phyloP scores from a whole-genome alignment of 2,113 vertebrate species.

The Cebus imitator region DNA sequence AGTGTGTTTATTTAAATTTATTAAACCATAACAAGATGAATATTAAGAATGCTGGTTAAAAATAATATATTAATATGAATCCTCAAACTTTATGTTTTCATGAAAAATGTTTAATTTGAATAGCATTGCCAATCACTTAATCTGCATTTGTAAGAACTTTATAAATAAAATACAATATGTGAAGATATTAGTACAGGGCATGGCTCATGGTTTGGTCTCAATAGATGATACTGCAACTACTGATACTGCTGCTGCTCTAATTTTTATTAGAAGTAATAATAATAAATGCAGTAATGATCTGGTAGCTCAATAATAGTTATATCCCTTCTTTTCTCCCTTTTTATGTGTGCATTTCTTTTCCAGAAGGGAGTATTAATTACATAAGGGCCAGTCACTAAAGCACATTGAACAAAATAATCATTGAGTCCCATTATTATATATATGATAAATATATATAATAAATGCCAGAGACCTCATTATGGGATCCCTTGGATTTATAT shows the following conservation, averaged over 20 bases:
- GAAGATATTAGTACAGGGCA: background rate
- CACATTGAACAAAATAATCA: background rate
- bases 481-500: too few species aligned
- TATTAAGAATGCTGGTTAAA: conserved; percentile 22
- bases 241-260: background rate
- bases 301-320: background rate
- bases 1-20: background rate
- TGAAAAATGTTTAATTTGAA: background rate
- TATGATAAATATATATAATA: too few species aligned
- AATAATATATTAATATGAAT: background rate
- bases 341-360: background rate
- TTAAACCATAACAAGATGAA: background rate
- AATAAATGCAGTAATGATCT: background rate
- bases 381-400: background rate
- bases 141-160: background rate
- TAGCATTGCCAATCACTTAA: background rate
- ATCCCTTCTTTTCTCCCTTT: background rate
- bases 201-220: background rate
- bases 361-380: background rate
- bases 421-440: background rate
- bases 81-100: background rate
- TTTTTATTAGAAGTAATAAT: background rate
- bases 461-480: too few species aligned
- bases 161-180: background rate
- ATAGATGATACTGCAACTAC: background rate